Conservation (phyloP, 2,797 vertebrate genomes). For the Psittacula echo region DNA sequence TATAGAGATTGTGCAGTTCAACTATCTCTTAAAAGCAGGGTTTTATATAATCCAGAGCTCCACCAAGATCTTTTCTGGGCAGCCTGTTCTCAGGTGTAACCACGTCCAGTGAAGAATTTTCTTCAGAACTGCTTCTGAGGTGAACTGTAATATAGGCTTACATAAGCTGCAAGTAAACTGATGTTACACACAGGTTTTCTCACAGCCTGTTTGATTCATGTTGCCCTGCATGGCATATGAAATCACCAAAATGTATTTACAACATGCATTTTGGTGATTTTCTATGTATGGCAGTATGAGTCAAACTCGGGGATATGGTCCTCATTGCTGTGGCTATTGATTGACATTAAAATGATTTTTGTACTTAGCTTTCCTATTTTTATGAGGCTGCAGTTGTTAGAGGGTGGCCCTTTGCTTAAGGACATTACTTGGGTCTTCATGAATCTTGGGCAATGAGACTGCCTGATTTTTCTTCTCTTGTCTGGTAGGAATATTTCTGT, state of each 20-base stretch:
- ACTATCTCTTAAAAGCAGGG: not conserved
- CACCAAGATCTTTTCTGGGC: not conserved
- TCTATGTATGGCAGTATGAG: not conserved
- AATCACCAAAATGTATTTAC: not conserved
- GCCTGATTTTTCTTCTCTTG: not conserved
- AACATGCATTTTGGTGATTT: not conserved
- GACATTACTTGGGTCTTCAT: not conserved
- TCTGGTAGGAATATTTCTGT: not conserved
- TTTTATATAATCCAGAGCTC: not conserved
- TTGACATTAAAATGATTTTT: not conserved
- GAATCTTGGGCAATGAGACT: not conserved
- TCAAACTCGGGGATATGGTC: not conserved
- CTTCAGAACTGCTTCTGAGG: not conserved
- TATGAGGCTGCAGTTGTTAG: not conserved
- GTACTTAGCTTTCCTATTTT: not conserved
- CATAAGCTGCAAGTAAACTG: not conserved
- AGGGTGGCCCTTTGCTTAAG: not conserved
- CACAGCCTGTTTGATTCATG: not conserved
- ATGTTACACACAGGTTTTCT: not conserved
- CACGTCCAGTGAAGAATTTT: not conserved
- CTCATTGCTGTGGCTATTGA: not conserved
- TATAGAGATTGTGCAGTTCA: not conserved
- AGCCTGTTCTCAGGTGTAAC: not conserved
- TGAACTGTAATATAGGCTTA: not conserved
- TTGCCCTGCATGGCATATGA: not conserved